Conservation (phyloP, 2,888 invertebrate genomes). For the Tetropium fuscum region DNA sequence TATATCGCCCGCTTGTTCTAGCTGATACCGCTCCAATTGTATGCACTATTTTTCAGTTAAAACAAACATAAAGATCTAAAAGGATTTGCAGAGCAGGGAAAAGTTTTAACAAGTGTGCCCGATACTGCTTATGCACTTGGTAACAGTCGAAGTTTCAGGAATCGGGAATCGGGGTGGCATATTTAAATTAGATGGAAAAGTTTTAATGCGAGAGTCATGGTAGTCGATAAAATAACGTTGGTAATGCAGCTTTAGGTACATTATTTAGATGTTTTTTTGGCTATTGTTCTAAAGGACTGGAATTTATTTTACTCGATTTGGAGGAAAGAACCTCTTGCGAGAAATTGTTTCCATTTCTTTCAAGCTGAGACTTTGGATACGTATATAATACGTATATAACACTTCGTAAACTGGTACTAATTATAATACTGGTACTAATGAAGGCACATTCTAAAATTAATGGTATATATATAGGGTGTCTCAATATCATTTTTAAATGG, state of each 20-base stretch:
- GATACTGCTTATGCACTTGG: constrained; percentile 22
- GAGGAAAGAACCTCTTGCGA: too few relatives aligned
- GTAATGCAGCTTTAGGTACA: constrained; percentile 7
- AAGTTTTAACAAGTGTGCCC: constrained; percentile 39
- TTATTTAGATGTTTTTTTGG: not conserved
- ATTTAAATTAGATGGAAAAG: constrained; percentile 28
- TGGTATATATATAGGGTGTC: too few relatives aligned
- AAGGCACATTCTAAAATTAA: too few relatives aligned
- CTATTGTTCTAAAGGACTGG: too few relatives aligned
- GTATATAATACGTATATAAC: too few relatives aligned
- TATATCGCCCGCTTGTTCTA: constrained; percentile 5
- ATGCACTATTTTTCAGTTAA: constrained; percentile 9
- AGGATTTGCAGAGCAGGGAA: constrained; percentile 35
- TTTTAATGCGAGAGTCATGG: constrained; percentile 14
- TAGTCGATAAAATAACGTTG: constrained; percentile 15
- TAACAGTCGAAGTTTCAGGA: constrained; percentile 17
- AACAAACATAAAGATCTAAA: constrained; percentile 34
- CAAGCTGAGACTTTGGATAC: too few relatives aligned
- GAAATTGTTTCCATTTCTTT: too few relatives aligned
- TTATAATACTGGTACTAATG: too few relatives aligned
- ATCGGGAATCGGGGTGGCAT: constrained; percentile 28
- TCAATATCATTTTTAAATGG: too few relatives aligned
- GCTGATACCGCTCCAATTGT: constrained; percentile 8
- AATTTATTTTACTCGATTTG: too few relatives aligned
- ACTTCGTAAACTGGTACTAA: too few relatives aligned